Percentiles rank a stretch among this genome's conserved stretches.
These are phyloP conservation scores for Muntiacus muntjak DNA, from an alignment of 2,113 vertebrate genomes.

Conservation along the genomic window DNA sequence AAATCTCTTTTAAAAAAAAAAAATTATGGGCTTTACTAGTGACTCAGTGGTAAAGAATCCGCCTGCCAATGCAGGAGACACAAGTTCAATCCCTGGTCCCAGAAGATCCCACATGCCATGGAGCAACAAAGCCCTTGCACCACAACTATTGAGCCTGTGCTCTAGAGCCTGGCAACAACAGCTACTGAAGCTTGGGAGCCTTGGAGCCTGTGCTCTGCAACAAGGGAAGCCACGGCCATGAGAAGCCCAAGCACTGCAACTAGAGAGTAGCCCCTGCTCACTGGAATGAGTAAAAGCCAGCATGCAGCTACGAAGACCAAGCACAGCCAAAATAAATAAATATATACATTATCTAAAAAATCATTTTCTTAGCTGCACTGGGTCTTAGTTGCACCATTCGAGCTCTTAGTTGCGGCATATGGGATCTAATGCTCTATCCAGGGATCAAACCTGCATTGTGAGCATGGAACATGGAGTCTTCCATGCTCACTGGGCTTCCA, in stretches of 20 bases:
- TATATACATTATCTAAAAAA: rapidly evolving
- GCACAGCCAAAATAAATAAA: neutral
- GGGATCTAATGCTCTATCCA: neutral
- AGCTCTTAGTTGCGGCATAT: neutral
- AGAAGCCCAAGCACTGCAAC: neutral
- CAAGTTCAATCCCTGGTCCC: neutral
- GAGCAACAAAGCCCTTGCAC: neutral
- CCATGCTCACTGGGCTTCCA: neutral
- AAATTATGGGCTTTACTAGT: neutral
- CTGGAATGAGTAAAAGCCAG: neutral
- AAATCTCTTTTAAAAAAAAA: neutral
- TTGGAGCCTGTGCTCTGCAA: neutral
- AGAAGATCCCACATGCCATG: neutral
- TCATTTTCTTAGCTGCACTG: neutral
- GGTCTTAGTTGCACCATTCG: neutral
- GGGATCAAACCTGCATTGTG: neutral
- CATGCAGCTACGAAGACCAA: rapidly evolving
- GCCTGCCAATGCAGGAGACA: neutral
- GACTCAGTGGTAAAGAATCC: neutral
- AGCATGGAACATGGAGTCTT: neutral
- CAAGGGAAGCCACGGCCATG: neutral
- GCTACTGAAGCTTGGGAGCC: neutral
- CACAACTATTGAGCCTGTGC: neutral
- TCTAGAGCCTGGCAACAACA: neutral
- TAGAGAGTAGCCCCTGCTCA: neutral